Evolutionary conservation across 2,113 vertebrate genomes (phyloP).

Genomic region (Phyllopteryx taeniolatus): DNA sequence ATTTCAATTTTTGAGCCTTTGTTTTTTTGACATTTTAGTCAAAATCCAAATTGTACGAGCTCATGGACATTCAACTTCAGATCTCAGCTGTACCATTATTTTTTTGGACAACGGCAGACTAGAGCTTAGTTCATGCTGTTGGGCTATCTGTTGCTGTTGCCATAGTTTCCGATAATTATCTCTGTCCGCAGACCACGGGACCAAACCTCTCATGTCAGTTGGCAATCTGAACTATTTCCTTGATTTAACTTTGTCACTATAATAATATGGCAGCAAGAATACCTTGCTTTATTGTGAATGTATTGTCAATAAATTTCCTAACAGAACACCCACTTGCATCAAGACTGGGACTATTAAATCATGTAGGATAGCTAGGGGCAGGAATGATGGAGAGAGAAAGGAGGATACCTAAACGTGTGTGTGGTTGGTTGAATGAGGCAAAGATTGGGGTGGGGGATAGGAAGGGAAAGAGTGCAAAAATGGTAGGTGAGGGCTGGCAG

Average conservation of each 20-base stretch:
- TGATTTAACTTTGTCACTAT: background rate
- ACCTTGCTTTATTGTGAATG: background rate
- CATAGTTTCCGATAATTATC: background rate
- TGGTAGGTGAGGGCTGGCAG: constrained; percentile 32
- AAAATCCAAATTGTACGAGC: too few relatives aligned
- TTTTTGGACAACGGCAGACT: background rate
- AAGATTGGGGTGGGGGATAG: background rate
- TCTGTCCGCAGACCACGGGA: background rate
- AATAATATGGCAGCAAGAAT: background rate
- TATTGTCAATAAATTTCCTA: background rate
- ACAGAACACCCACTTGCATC: background rate
- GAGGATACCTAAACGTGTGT: background rate
- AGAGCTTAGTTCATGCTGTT: background rate
- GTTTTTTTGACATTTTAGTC: too few relatives aligned
- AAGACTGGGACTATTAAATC: background rate
- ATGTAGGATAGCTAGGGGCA: background rate
- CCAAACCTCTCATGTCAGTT: background rate
- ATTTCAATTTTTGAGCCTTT: too few relatives aligned
- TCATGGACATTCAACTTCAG: too few relatives aligned
- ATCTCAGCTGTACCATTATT: too few relatives aligned
- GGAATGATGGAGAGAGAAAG: background rate
- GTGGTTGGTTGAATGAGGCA: background rate
- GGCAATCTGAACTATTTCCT: background rate
- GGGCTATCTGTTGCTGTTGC: too few relatives aligned
- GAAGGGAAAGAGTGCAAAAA: constrained; percentile 5